Conservation (phyloP, 2,888 invertebrate genomes). For the Idaea biselata region DNA sequence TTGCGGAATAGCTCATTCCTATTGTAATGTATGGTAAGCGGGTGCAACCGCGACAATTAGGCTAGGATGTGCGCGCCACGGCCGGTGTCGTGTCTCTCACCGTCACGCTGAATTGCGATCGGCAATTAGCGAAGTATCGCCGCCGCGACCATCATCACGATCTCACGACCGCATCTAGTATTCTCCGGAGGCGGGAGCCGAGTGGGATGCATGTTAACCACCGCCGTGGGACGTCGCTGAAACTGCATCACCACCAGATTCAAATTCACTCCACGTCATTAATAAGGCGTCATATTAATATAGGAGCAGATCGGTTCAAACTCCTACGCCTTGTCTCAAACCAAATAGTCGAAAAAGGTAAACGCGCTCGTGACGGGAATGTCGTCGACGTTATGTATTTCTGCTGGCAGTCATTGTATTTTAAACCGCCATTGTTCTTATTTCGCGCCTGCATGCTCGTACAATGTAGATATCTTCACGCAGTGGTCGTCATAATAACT, state of each 20-base stretch:
- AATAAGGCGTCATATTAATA: conserved; percentile 48
- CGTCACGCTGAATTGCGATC: conserved; percentile 59
- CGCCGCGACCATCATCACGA: conserved; percentile 62
- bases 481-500: conserved; percentile 40
- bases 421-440: conserved; percentile 76
- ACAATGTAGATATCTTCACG: conserved; percentile 31
- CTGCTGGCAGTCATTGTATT: conserved; percentile 75
- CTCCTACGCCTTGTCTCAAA: conserved; percentile 45
- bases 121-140: conserved; percentile 58
- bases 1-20: conserved; percentile 58
- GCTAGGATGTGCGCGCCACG: conserved; percentile 45
- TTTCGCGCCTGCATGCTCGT: conserved; percentile 71
- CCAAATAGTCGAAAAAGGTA: conserved; percentile 75
- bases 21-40: conserved; percentile 76
- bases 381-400: conserved; percentile 68
- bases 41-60: conserved; percentile 69
- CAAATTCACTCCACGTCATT: conserved; percentile 72
- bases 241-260: conserved; percentile 38
- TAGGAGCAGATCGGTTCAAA: conserved; percentile 51
- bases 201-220: conserved; percentile 44
- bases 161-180: conserved; percentile 61
- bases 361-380: conserved; percentile 75
- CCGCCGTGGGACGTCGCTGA: conserved; percentile 21
- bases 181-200: conserved; percentile 38
- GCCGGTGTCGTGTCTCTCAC: conserved; percentile 49